Conservation (phyloP, 2,888 invertebrate genomes). For the Microplitis deprimator region DNA sequence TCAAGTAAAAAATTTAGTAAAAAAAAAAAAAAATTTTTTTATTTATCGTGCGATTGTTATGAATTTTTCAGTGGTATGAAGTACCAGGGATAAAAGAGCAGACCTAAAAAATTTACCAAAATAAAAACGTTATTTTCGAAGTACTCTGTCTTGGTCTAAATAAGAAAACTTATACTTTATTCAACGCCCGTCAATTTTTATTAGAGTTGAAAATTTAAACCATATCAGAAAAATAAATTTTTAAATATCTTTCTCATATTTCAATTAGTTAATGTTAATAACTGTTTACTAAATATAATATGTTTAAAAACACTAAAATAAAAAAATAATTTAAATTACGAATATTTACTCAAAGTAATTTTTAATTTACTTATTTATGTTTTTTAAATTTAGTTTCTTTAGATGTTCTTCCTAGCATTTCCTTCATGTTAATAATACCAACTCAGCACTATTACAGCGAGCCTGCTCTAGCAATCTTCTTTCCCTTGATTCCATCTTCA, state of each 20-base stretch:
- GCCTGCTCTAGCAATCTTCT: not conserved
- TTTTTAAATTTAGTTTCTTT: not conserved
- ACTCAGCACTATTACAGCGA: not conserved
- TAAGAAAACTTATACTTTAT: no score
- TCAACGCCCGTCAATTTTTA: not conserved
- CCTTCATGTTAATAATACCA: not conserved
- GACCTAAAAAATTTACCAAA: no score
- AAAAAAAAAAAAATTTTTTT: no score
- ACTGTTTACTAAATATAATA: not conserved
- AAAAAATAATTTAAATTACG: not conserved
- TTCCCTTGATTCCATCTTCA: not conserved
- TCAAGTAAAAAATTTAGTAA: no score
- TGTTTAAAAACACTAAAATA: not conserved
- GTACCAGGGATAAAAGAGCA: no score
- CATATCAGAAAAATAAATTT: no score
- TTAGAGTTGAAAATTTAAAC: not conserved
- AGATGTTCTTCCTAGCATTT: not conserved
- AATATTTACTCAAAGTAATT: not conserved
- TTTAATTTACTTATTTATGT: not conserved
- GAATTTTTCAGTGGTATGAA: no score
- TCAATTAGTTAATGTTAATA: not conserved
- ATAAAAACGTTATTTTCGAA: conserved; percentile 57
- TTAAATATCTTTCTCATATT: not conserved
- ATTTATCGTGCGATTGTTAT: no score
- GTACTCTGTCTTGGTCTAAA: conserved; percentile 42